Conservation (phyloP, 2,797 vertebrate species). For the Furcifer pardalis region DNA sequence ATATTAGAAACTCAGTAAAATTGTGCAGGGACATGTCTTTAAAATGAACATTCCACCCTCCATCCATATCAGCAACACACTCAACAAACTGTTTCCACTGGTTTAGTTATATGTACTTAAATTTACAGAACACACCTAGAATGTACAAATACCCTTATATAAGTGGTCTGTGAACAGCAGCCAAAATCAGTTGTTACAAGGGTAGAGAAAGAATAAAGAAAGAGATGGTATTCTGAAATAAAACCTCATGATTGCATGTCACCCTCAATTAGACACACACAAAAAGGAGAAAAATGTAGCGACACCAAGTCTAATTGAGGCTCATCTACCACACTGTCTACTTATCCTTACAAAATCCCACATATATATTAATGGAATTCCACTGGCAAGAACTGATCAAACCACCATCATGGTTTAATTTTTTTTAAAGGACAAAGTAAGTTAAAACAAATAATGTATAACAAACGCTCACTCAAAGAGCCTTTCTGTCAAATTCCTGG, state of each 20-base stretch:
- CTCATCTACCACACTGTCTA: neutral
- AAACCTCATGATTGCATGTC: neutral
- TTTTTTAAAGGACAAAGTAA: constrained; percentile 10
- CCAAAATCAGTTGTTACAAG: neutral
- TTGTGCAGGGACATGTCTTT: neutral
- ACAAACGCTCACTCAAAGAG: neutral
- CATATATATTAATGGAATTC: neutral
- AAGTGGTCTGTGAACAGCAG: constrained; percentile 68
- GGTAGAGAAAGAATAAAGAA: neutral
- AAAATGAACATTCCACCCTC: neutral
- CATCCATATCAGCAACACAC: neutral
- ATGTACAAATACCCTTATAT: constrained; percentile 74
- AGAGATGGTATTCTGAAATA: neutral
- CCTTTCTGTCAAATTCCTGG: constrained; percentile 35
- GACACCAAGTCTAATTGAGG: neutral
- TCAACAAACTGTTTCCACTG: constrained; percentile 3
- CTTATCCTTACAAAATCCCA: neutral
- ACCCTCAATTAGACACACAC: rapidly evolving
- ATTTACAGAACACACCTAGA: constrained; percentile 66
- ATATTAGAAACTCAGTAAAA: neutral
- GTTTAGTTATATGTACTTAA: constrained; percentile 15
- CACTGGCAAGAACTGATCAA: neutral
- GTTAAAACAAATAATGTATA: constrained; percentile 25
- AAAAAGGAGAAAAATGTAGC: neutral
- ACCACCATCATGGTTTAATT: rapidly evolving